phyloP scores from a whole-genome alignment of 2,888 invertebrate genomes.

The Venusia cambrica region DNA sequence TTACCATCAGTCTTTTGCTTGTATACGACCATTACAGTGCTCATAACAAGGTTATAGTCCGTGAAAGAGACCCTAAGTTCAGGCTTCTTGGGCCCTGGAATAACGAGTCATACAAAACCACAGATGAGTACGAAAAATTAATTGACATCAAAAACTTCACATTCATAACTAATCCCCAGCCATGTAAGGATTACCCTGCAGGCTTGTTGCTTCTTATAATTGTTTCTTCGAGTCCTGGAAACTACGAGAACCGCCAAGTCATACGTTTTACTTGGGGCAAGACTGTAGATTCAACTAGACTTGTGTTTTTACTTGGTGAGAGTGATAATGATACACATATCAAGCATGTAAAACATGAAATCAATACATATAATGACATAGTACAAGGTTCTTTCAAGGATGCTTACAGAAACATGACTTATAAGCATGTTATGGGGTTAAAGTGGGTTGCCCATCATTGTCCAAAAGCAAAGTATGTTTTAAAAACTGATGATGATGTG shows the following conservation, averaged over 20 bases:
- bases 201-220: conserved; percentile 82
- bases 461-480: conserved; percentile 83
- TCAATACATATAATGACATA: conserved; percentile 82
- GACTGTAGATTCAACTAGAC: conserved; percentile 70
- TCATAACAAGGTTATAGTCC: conserved; percentile 28
- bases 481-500: conserved; percentile 89
- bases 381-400: conserved; percentile 89
- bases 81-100: conserved; percentile 47
- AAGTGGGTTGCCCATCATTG: conserved; percentile 89
- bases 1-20: too few relatives aligned
- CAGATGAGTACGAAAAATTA: conserved; percentile 54
- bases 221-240: conserved; percentile 85
- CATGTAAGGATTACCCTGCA: conserved; percentile 65
- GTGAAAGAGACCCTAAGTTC: conserved; percentile 47
- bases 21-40: conserved; percentile 41
- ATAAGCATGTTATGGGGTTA: conserved; percentile 91
- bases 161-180: conserved; percentile 81
- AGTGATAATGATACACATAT: conserved; percentile 42
- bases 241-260: conserved; percentile 82
- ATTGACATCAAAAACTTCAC: conserved; percentile 83
- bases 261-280: conserved; percentile 89
- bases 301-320: conserved; percentile 85
- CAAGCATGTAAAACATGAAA: conserved; percentile 73
- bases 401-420: conserved; percentile 90
- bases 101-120: conserved; percentile 20